Evolutionary conservation across 2,113 vertebrate genomes (phyloP).

Genomic region (Odocoileus hemionus): DNA sequence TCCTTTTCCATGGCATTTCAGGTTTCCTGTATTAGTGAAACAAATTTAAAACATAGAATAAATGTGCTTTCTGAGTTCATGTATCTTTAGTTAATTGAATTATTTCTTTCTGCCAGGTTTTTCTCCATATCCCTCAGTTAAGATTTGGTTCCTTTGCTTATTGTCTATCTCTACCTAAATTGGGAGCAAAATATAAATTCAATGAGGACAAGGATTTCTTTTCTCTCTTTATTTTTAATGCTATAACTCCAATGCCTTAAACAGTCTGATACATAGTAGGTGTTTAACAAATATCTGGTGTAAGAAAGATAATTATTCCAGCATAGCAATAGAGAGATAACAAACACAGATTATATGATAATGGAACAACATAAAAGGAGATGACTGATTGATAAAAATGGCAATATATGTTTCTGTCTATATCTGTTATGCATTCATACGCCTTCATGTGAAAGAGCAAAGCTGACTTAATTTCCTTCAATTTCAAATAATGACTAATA

Average conservation of each 20-base stretch:
- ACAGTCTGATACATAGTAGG: not conserved
- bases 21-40: not conserved
- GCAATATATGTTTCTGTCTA: not conserved
- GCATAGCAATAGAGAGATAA: not conserved
- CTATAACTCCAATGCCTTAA: not conserved
- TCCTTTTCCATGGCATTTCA: not conserved
- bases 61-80: not conserved
- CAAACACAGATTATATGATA: not conserved
- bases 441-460: not conserved
- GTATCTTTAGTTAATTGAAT: not conserved
- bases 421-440: not conserved
- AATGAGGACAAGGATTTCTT: not conserved
- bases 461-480: not conserved
- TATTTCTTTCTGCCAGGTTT: not conserved
- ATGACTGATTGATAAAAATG: not conserved
- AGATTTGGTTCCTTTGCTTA: not conserved
- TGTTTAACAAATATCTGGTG: not conserved
- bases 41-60: not conserved
- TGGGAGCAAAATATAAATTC: not conserved
- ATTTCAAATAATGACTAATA: not conserved
- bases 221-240: not conserved
- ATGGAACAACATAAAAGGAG: not conserved
- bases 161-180: not conserved
- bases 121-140: not conserved
- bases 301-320: not conserved